A percentile compares a stretch with the other conserved stretches of the same genome.
Conservation (phyloP, 2,797 vertebrate species). For the Fistularia commersonii region DNA sequence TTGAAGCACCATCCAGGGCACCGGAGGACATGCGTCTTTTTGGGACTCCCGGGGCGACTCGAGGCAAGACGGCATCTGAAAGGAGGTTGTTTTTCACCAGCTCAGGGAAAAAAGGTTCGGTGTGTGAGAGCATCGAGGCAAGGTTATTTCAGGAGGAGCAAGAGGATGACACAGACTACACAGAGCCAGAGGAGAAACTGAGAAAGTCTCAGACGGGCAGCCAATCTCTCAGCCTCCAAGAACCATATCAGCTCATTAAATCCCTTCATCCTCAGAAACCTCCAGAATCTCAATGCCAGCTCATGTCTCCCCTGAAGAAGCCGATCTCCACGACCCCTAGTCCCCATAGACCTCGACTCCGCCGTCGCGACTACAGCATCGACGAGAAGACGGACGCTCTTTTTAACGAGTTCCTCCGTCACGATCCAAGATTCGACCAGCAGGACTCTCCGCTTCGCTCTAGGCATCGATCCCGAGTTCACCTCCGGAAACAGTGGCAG, state of each 20-base stretch:
- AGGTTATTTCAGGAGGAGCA: slow-evolving; percentile 74
- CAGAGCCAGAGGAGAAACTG: slow-evolving; percentile 37
- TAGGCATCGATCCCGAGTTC: slow-evolving; percentile 84
- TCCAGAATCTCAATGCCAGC: slow-evolving; percentile 42
- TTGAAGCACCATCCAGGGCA: slow-evolving; percentile 85
- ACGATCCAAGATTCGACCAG: slow-evolving; percentile 91
- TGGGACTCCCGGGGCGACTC: slow-evolving; percentile 60
- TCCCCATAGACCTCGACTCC: slow-evolving; percentile 61
- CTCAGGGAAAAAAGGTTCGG: slow-evolving; percentile 81
- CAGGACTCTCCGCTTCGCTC: slow-evolving; percentile 80
- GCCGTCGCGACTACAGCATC: slow-evolving; percentile 96
- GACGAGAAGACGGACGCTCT: slow-evolving; percentile 95
- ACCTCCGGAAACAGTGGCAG: slow-evolving; percentile 94
- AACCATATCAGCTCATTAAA: slow-evolving; percentile 44
- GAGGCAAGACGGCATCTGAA: slow-evolving; percentile 84
- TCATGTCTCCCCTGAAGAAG: slow-evolving; percentile 43
- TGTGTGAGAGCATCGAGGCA: slow-evolving; percentile 86
- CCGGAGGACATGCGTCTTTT: slow-evolving; percentile 81
- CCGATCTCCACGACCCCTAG: slow-evolving; percentile 57
- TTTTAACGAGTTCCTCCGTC: slow-evolving; percentile 93
- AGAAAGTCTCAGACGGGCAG: slow-evolving; percentile 15
- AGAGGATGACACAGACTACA: slow-evolving; percentile 65
- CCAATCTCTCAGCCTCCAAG: slow-evolving; percentile 37
- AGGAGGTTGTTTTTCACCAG: slow-evolving; percentile 86
- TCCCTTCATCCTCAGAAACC: slow-evolving; percentile 42